These are phyloP conservation scores for Lophura swinhoii DNA, from an alignment of 2,797 vertebrate species.

Conservation along the genomic window DNA sequence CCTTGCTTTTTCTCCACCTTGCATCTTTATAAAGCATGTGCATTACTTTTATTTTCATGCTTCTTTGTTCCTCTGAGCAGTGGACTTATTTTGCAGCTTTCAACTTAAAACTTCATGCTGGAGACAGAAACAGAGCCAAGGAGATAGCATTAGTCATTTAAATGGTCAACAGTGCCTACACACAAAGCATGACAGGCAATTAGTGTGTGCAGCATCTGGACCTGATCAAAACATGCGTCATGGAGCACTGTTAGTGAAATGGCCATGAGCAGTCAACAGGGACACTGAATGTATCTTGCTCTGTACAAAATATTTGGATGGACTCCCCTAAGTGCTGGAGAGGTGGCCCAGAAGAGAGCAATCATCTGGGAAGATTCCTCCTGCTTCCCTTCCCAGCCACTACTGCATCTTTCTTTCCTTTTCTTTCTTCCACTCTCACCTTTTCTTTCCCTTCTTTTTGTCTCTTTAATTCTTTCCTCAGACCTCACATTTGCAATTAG, in stretches of 20 bases:
- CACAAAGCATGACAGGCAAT: background rate
- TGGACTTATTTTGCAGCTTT: background rate
- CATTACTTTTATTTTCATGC: background rate
- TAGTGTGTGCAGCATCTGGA: background rate
- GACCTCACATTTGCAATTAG: background rate
- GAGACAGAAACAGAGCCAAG: background rate
- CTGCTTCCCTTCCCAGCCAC: background rate
- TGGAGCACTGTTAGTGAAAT: background rate
- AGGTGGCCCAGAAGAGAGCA: background rate
- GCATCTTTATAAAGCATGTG: background rate
- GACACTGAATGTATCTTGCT: background rate
- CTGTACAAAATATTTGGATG: background rate
- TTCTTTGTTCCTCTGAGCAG: background rate
- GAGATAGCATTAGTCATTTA: background rate
- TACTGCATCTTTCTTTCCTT: background rate
- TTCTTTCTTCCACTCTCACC: background rate
- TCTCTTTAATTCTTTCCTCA: background rate
- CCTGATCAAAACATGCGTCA: background rate
- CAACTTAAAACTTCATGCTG: background rate
- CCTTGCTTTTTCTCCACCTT: background rate
- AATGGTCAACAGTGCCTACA: accelerated
- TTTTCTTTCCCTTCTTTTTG: background rate
- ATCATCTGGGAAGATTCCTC: background rate
- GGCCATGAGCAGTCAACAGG: accelerated
- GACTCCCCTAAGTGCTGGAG: background rate